Conservation (phyloP, 2,113 vertebrate species). For the Psophia crepitans region DNA sequence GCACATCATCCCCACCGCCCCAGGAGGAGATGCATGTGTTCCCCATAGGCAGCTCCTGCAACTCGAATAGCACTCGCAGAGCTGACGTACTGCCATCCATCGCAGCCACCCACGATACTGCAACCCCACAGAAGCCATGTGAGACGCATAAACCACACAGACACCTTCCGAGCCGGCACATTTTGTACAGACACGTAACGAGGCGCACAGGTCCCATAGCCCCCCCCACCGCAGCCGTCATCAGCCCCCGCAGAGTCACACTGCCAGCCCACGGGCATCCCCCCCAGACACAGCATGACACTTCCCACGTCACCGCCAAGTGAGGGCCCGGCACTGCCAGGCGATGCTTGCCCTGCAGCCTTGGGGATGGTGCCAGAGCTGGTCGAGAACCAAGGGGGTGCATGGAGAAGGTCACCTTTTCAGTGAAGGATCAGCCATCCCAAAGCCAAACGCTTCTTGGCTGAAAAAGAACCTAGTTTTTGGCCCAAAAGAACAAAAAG, state of each 20-base stretch:
- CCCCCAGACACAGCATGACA: constrained; percentile 1
- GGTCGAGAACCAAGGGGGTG: not conserved
- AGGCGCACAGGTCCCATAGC: constrained; percentile 58
- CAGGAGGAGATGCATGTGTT: constrained; percentile 72
- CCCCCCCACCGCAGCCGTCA: not conserved
- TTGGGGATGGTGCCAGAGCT: not conserved
- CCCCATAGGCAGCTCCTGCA: constrained; percentile 72
- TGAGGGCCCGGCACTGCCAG: not conserved
- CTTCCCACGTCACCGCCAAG: not conserved
- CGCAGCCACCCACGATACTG: constrained; percentile 69
- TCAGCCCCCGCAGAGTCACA: constrained; percentile 5
- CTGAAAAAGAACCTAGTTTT: constrained; percentile 44
- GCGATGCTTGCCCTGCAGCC: not conserved
- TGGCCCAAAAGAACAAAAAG: constrained; percentile 17
- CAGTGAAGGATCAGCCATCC: constrained; percentile 37
- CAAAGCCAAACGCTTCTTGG: not conserved
- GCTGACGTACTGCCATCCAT: constrained; percentile 63
- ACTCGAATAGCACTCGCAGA: constrained; percentile 65
- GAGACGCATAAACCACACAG: constrained; percentile 66
- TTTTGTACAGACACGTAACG: constrained; percentile 30
- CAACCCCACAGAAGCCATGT: constrained; percentile 68
- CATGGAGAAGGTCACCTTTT: constrained; percentile 28
- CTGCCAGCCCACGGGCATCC: not conserved
- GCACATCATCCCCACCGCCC: constrained; percentile 73
- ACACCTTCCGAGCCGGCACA: constrained; percentile 64